A percentile compares a stretch with the other conserved stretches of the same genome.
Conservation (phyloP, 30 jellyfish, hydroid and myxozoan species). For the Hydractinia symbiolongicarpus region DNA sequence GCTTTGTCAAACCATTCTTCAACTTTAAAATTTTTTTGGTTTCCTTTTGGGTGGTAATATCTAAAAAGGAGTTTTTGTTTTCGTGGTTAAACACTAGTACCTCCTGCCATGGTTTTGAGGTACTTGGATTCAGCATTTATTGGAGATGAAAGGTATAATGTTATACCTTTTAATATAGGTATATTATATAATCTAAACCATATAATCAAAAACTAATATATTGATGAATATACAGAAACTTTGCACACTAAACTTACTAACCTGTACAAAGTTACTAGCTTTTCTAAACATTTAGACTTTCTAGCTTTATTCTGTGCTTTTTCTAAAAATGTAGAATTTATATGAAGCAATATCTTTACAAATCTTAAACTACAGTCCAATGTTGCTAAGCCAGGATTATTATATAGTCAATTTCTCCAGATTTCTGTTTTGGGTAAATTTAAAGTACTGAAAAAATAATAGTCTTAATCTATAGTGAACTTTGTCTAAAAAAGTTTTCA, state of each 20-base stretch:
- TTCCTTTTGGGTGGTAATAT: constrained; percentile 31
- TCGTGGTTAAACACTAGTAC: too few relatives aligned
- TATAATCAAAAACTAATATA: too few relatives aligned
- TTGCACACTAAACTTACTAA: constrained; percentile 8
- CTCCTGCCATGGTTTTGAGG: too few relatives aligned
- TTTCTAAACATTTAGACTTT: constrained; percentile 44
- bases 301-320: constrained; percentile 68
- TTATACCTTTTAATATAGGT: too few relatives aligned
- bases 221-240: not conserved
- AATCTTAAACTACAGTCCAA: not conserved
- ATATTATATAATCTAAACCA: too few relatives aligned
- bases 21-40: constrained; percentile 1
- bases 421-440: too few relatives aligned
- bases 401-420: not conserved
- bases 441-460: too few relatives aligned
- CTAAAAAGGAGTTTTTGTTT: not conserved
- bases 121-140: too few relatives aligned
- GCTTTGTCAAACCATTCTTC: constrained; percentile 74
- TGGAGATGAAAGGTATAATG: too few relatives aligned
- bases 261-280: constrained; percentile 58
- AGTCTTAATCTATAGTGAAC: too few relatives aligned
- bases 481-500: too few relatives aligned
- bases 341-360: too few relatives aligned
- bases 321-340: constrained; percentile 20
- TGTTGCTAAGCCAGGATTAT: not conserved